A percentile compares a stretch with the other conserved stretches of the same genome.
phyloP scores from a whole-genome alignment of 2,888 invertebrate species.

The Cheilosia variabilis region DNA sequence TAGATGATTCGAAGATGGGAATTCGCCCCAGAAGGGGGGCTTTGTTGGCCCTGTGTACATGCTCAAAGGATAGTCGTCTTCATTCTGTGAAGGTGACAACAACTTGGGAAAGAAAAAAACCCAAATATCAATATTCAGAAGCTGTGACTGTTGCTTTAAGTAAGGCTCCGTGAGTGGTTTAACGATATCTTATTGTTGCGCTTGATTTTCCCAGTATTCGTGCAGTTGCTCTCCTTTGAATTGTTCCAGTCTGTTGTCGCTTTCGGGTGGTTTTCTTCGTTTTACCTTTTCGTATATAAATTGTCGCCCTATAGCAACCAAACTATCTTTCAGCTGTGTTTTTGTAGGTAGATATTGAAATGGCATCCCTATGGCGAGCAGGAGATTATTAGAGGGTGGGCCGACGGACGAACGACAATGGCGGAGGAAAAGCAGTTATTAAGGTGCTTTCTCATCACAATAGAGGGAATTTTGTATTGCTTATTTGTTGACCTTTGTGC shows the following conservation, averaged over 20 bases:
- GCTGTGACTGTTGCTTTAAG: constrained; percentile 36
- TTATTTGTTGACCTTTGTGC: constrained; percentile 30
- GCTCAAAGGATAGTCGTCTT: background rate
- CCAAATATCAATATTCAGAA: background rate
- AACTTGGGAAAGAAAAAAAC: no score
- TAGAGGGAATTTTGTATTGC: constrained; percentile 26
- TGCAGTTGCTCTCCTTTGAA: constrained; percentile 1
- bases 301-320: constrained; percentile 1
- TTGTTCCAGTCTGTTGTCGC: background rate
- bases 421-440: constrained; percentile 22
- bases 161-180: constrained; percentile 12
- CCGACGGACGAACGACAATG: constrained; percentile 8
- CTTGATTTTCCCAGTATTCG: constrained; percentile 1
- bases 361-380: constrained; percentile 19
- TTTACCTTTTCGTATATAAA: background rate
- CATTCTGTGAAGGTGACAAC: no score
- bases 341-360: constrained; percentile 9
- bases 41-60: background rate
- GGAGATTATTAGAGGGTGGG: constrained; percentile 15
- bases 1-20: constrained; percentile 62
- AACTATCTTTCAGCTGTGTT: constrained; percentile 7
- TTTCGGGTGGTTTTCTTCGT: constrained; percentile 42
- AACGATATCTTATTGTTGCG: constrained; percentile 3
- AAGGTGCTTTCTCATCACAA: constrained; percentile 34
- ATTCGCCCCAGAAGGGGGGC: constrained; percentile 31